phyloP scores from a whole-genome alignment of 2,113 vertebrate genomes.

The Nycticebus coucang region DNA sequence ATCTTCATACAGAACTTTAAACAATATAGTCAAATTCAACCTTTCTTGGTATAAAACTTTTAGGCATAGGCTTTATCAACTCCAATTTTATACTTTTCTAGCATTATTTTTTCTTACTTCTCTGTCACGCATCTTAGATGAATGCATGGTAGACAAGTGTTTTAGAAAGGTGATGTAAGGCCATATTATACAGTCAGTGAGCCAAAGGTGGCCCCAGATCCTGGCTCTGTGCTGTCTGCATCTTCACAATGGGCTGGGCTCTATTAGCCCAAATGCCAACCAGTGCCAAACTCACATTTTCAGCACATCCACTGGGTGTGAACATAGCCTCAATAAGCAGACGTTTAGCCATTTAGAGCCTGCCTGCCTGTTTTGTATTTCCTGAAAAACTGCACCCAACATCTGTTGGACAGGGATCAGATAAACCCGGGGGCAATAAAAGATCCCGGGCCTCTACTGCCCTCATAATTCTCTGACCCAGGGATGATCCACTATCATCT shows the following conservation, averaged over 20 bases:
- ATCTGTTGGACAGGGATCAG: neutral
- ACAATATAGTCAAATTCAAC: neutral
- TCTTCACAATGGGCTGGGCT: neutral
- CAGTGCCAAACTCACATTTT: neutral
- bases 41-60: neutral
- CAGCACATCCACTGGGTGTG: neutral
- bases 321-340: neutral
- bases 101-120: neutral
- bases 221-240: neutral
- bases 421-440: neutral
- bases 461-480: neutral
- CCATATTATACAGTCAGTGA: neutral
- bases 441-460: fast-evolving
- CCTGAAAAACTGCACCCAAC: neutral
- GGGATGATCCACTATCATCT: neutral
- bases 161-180: neutral
- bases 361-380: neutral
- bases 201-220: neutral
- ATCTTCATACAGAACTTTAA: neutral
- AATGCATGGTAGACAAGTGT: neutral
- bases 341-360: neutral
- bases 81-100: neutral
- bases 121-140: neutral
- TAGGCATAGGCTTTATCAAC: neutral
- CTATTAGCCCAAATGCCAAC: neutral